Evolutionary conservation across 2,888 invertebrate genomes (phyloP).

Genomic region (Blomia tropicalis): DNA sequence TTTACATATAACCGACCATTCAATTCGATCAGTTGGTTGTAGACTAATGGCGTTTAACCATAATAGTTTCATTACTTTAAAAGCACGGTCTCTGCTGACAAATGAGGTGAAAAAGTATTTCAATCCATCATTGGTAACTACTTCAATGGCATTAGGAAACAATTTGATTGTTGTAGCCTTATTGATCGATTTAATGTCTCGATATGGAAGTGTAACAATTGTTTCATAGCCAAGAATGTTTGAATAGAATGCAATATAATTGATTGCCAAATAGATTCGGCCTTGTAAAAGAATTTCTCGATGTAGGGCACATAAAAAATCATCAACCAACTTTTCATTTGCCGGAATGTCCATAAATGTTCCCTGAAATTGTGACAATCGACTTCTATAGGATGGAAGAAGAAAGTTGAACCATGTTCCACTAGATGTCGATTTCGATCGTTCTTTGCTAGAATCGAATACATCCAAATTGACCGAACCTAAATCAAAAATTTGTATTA

Average conservation of each 20-base stretch:
- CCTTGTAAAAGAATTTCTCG: constrained; percentile 91
- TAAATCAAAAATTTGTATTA: background rate
- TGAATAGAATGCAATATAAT: constrained; percentile 89
- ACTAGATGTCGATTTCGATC: background rate
- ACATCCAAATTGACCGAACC: background rate
- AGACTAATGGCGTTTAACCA: constrained; percentile 58
- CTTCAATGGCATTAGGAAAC: constrained; percentile 87
- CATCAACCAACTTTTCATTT: constrained; percentile 35
- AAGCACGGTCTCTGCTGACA: constrained; percentile 79
- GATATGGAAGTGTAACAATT: constrained; percentile 62
- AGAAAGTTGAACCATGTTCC: constrained; percentile 34
- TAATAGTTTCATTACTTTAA: constrained; percentile 80
- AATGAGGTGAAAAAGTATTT: constrained; percentile 89
- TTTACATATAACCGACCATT: background rate
- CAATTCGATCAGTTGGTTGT: background rate
- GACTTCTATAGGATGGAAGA: constrained; percentile 73
- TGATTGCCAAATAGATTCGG: constrained; percentile 81
- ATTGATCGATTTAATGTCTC: constrained; percentile 77
- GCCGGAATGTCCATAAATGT: constrained; percentile 45
- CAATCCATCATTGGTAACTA: constrained; percentile 55
- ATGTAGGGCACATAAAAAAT: constrained; percentile 92
- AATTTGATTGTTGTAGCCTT: constrained; percentile 81
- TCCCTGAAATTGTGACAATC: constrained; percentile 76
- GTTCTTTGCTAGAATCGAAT: background rate
- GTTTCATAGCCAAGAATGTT: constrained; percentile 97